Percentiles rank a stretch among this genome's conserved stretches.
phyloP scores from a whole-genome alignment of 2,113 vertebrate genomes.

The Struthio camelus region DNA sequence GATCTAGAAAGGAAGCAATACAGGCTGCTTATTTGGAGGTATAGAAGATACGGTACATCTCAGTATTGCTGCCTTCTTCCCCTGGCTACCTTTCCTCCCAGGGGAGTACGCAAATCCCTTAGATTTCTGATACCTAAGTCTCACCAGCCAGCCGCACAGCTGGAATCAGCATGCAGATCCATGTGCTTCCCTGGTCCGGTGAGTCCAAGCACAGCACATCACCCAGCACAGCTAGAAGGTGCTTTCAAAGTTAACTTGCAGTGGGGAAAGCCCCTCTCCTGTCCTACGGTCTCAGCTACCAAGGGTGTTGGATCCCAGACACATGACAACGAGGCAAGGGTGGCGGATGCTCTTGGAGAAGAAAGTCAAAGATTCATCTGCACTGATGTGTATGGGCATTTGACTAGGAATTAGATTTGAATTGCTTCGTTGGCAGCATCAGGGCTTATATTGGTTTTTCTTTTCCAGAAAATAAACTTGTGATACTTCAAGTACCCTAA shows the following conservation, averaged over 20 bases:
- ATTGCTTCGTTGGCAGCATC: background rate
- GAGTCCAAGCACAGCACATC: background rate
- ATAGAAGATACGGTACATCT: background rate
- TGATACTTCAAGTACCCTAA: background rate
- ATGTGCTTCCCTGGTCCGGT: background rate
- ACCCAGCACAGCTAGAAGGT: background rate
- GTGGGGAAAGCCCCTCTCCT: background rate
- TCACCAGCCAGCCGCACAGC: background rate
- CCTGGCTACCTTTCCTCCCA: background rate
- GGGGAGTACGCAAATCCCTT: background rate
- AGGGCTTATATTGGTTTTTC: background rate
- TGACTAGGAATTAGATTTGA: background rate
- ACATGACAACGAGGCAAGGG: background rate
- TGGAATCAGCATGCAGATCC: background rate
- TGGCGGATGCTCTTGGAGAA: background rate
- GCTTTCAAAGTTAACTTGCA: background rate
- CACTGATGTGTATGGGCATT: rapidly evolving
- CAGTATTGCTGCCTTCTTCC: background rate
- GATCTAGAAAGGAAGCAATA: background rate
- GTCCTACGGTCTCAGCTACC: background rate
- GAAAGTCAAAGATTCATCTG: background rate
- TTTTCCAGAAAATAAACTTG: background rate
- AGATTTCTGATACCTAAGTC: background rate
- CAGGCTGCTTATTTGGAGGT: background rate
- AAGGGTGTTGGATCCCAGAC: rapidly evolving